Conservation (phyloP, 1,140 invertebrate genomes). For the Pteromalus puparum region DNA sequence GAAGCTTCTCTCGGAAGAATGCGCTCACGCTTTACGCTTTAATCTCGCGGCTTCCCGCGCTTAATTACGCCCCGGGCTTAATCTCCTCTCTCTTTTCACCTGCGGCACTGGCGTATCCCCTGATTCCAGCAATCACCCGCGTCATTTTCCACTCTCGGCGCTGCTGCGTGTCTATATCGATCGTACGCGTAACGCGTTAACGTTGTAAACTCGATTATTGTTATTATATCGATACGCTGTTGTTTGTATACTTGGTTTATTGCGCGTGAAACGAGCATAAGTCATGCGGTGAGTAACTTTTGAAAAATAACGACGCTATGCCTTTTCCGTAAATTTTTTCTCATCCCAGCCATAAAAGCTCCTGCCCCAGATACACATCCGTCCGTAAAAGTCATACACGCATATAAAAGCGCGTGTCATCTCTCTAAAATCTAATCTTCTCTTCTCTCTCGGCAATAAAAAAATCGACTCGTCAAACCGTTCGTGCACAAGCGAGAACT, state of each 20-base stretch:
- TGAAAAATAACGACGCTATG: no score
- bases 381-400: not conserved
- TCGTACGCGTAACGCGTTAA: not conserved
- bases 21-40: not conserved
- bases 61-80: not conserved
- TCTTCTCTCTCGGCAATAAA: not conserved
- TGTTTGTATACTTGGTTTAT: no score
- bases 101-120: not conserved
- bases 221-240: no score
- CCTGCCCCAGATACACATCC: not conserved
- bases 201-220: not conserved
- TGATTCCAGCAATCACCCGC: not conserved
- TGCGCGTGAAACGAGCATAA: no score
- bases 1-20: not conserved
- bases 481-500: not conserved
- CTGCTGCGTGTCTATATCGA: not conserved
- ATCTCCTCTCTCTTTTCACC: not conserved
- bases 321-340: no score
- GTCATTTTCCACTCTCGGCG: not conserved
- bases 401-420: not conserved
- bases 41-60: not conserved
- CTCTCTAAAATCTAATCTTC: not conserved
- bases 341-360: no score
- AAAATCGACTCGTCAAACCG: not conserved
- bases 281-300: no score